Conservation (phyloP, 2,113 vertebrate genomes). For the Platysteira castanea region DNA sequence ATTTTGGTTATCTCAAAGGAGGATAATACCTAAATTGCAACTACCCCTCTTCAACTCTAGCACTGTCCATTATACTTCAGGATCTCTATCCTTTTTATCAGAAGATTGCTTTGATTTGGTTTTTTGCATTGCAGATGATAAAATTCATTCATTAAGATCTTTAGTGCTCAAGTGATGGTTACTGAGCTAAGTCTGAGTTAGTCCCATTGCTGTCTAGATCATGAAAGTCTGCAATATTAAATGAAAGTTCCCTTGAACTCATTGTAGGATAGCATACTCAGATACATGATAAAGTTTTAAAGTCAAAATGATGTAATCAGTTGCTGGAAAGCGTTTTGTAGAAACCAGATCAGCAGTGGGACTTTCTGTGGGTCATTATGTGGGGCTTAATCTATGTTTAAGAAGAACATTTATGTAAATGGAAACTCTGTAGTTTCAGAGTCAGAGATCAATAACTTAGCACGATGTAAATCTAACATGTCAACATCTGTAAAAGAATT, state of each 20-base stretch:
- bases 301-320: neutral
- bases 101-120: neutral
- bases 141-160: neutral
- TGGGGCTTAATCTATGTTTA: neutral
- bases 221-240: neutral
- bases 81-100: neutral
- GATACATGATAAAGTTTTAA: neutral
- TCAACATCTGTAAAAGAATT: neutral
- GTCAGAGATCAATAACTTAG: neutral
- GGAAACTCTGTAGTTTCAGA: neutral
- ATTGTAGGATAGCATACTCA: neutral
- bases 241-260: neutral
- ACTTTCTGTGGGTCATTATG: neutral
- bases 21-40: neutral
- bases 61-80: neutral
- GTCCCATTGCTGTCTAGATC: neutral
- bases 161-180: neutral
- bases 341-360: neutral
- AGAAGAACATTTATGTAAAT: neutral
- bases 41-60: neutral
- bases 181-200: neutral
- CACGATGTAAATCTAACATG: neutral
- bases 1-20: neutral
- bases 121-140: neutral
- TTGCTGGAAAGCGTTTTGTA: neutral